These are phyloP conservation scores for Plumapathes pennacea DNA, from an alignment of 92 coral and sea anemone genomes.

Conservation along the genomic window DNA sequence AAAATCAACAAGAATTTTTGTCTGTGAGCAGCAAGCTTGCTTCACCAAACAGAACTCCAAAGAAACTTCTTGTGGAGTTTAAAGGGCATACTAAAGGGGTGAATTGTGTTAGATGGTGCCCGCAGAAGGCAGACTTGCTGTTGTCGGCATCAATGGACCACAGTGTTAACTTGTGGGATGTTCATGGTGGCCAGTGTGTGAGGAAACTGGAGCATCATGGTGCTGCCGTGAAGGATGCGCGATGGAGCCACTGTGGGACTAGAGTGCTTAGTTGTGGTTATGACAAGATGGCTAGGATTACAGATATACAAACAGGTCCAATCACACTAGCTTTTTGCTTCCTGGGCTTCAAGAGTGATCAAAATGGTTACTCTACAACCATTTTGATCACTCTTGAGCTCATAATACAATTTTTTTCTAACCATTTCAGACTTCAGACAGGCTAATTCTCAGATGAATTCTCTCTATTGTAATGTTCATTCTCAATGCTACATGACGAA, in stretches of 20 bases:
- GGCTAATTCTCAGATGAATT: too few species aligned
- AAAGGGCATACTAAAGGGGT: constrained; percentile 72
- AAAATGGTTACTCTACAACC: too few species aligned
- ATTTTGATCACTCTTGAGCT: too few species aligned
- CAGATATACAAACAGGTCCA: constrained; percentile 76
- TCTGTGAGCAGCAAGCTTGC: too few species aligned
- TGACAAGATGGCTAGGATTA: constrained; percentile 82
- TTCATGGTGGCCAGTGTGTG: constrained; percentile 40
- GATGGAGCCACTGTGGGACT: constrained; percentile 82
- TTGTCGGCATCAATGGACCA: constrained; percentile 91
- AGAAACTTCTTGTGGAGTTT: constrained; percentile 32
- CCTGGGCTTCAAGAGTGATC: too few species aligned
- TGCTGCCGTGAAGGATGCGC: constrained; percentile 84
- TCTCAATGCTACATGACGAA: too few species aligned
- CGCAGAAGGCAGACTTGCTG: constrained; percentile 53
- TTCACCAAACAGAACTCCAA: constrained; percentile 70
- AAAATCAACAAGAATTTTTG: too few species aligned
- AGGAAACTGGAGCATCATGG: constrained; percentile 52
- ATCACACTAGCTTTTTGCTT: too few species aligned
- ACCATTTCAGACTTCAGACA: too few species aligned
- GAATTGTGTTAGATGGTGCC: constrained; percentile 77
- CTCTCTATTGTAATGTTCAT: too few species aligned
- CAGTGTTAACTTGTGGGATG: constrained; percentile 75
- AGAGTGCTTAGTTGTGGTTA: constrained; percentile 86
- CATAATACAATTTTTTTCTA: too few species aligned